Evolutionary conservation across 1,140 invertebrate genomes (phyloP).

Genomic region (Goniozus legneri): DNA sequence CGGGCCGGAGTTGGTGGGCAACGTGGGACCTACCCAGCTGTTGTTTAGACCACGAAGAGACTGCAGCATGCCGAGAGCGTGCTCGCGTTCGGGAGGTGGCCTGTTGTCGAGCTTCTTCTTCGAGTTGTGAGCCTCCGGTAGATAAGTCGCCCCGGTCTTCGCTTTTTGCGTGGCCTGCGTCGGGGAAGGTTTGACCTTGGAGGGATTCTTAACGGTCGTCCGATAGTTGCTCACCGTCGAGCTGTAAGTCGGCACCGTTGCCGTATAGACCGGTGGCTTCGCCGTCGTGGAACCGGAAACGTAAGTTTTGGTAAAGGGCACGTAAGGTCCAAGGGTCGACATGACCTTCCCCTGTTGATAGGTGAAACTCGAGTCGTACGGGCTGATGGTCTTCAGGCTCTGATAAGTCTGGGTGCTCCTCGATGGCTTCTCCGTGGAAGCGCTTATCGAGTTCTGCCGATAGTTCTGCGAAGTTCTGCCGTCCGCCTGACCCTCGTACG

Average conservation of each 20-base stretch:
- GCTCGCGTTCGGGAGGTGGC: conserved; percentile 39
- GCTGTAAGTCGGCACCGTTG: conserved; percentile 33
- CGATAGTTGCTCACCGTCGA: conserved; percentile 22
- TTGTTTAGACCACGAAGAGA: conserved; percentile 38
- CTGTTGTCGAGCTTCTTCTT: conserved; percentile 28
- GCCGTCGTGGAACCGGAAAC: conserved; percentile 30
- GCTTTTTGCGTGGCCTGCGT: conserved; percentile 17
- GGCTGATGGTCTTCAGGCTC: conserved; percentile 28
- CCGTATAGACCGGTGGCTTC: conserved; percentile 32
- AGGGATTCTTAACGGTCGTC: conserved; percentile 20
- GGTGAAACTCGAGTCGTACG: conserved; percentile 41
- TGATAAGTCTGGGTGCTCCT: conserved; percentile 21
- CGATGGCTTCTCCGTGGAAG: conserved; percentile 38
- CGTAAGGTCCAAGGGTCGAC: conserved; percentile 42
- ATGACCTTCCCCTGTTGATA: conserved; percentile 41
- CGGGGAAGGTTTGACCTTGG: conserved; percentile 23
- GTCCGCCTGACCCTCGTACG: background rate
- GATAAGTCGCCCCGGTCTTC: conserved; percentile 32
- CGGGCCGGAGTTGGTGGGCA: conserved; percentile 58
- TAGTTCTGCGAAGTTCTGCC: conserved; percentile 18
- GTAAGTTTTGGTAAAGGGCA: conserved; percentile 50
- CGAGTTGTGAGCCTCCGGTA: conserved; percentile 29
- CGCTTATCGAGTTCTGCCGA: conserved; percentile 32
- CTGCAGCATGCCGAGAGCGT: conserved; percentile 46
- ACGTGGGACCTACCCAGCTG: background rate